Percentiles rank a stretch among this genome's conserved stretches.
Conservation (phyloP, 2,797 vertebrate genomes). For the Hybognathus amarus region DNA sequence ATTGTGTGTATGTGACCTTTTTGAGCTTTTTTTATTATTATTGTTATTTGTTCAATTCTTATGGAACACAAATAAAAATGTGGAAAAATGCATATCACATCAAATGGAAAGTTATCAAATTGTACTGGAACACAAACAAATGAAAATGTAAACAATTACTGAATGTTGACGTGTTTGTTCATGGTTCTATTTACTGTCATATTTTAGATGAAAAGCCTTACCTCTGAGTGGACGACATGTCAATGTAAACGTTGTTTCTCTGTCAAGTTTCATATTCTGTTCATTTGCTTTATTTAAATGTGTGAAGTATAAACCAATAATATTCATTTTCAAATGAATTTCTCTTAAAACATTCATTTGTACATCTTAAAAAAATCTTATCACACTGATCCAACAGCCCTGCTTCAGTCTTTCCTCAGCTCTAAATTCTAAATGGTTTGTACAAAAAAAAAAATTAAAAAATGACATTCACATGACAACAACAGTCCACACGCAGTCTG, state of each 20-base stretch:
- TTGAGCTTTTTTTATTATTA: neutral
- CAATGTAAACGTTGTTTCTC: slow-evolving; percentile 53
- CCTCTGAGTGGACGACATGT: slow-evolving; percentile 62
- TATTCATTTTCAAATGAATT: neutral
- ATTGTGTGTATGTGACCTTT: slow-evolving; percentile 4
- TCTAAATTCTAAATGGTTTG: neutral
- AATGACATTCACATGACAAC: neutral
- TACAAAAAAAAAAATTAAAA: neutral
- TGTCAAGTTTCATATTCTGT: slow-evolving; percentile 33
- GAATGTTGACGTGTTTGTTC: slow-evolving; percentile 50
- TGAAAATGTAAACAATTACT: slow-evolving; percentile 42
- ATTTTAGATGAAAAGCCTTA: slow-evolving; percentile 74
- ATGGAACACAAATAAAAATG: neutral
- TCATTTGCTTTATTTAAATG: slow-evolving; percentile 57
- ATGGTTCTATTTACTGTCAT: slow-evolving; percentile 45
- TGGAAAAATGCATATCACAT: slow-evolving; percentile 8
- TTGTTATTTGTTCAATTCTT: neutral
- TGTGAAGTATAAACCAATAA: neutral
- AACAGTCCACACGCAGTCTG: slow-evolving; percentile 12
- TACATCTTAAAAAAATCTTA: neutral
- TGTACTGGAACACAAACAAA: slow-evolving; percentile 35
- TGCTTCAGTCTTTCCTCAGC: neutral
- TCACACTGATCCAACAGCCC: neutral
- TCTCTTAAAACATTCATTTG: neutral
- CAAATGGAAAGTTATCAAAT: slow-evolving; percentile 14